Evolutionary conservation across 2,888 invertebrate genomes (phyloP), one percentile per base, ranked within the genome.

Genomic region (Cecidostiba fungosa): DNA sequence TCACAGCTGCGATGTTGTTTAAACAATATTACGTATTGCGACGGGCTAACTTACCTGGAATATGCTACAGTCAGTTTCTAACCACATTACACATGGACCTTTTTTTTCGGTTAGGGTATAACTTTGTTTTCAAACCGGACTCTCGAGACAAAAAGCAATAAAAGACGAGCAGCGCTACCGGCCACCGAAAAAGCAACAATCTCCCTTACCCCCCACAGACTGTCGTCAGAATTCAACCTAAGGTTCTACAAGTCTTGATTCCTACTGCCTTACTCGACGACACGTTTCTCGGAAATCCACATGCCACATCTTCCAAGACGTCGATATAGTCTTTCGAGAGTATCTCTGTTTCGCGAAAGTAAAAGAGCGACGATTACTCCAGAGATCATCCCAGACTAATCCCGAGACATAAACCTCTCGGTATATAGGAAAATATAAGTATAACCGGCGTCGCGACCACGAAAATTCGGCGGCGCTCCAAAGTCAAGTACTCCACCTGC

Each of bases 401-500:
- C 43, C 43, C 12, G 43, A 43, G 43, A 43, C 12, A 10, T 43
- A 29, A 69, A 36, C 23, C 69, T n/a, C 14, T 66, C 66, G 66
- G 16, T 16, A 16, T 50, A 16, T n/a, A n/a, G 43, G 3, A 72
- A 72, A 43, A 6, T 23, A n/a, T 0, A 23, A 23, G 39, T 36
- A 23, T 3, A 23, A 43, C 66, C 66, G 66, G 66, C 62, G 12
- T 66, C 62, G 62, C 62, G 62, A 36, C 72, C 39, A 43, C 72
- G 43, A 72, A 72, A 39, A 66, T 66, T 66, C 72, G 39, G 43
- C 72, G 39, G 2, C 47, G 77, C 72, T 23, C 83, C 84, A 87
- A 88, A 88, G 88, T 88, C 88, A 88, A 88, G 88, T 87, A 84
- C 78, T 82, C 47, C 59, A 80, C 77, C 76, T 80, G 85, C 74